Evolutionary conservation across 2,888 invertebrate species (phyloP).

Genomic region (Hirtodrosophila confusa): DNA sequence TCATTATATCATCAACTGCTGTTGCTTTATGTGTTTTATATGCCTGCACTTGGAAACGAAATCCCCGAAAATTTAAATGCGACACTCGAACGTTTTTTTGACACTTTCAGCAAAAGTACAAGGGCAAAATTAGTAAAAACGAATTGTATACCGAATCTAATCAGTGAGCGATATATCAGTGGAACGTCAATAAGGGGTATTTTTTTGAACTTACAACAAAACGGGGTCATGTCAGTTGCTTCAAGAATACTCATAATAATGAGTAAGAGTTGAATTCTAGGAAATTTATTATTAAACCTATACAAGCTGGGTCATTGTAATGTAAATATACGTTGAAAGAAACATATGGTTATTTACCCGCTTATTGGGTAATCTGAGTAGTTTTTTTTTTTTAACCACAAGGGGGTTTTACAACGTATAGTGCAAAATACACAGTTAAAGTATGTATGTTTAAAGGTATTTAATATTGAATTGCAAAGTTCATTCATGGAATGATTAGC

Average conservation of each 20-base stretch:
- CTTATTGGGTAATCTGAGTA: constrained; percentile 2
- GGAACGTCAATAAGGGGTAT: constrained; percentile 23
- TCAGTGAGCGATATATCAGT: constrained; percentile 15
- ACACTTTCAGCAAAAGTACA: constrained; percentile 25
- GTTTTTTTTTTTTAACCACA: not conserved
- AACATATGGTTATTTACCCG: constrained; percentile 23
- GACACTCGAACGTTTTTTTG: constrained; percentile 22
- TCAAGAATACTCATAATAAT: constrained; percentile 2
- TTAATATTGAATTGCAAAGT: constrained; percentile 17
- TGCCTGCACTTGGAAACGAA: constrained; percentile 44
- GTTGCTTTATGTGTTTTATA: constrained; percentile 30
- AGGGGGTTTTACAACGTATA: constrained; percentile 17
- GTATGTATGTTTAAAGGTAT: constrained; percentile 2
- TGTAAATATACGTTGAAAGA: not conserved
- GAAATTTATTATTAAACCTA: constrained; percentile 20
- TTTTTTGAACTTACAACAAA: constrained; percentile 17
- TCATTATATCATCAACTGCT: constrained; percentile 17
- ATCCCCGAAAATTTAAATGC: constrained; percentile 55
- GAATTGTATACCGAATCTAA: constrained; percentile 23
- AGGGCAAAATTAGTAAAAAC: constrained; percentile 28
- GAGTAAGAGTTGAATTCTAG: constrained; percentile 31
- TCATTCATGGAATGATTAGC: constrained; percentile 50
- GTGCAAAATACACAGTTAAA: not conserved
- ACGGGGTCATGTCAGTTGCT: constrained; percentile 34
- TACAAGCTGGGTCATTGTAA: constrained; percentile 11